Evolutionary conservation across 2,797 vertebrate species (phyloP).

Genomic region (Sebastes glaucus): DNA sequence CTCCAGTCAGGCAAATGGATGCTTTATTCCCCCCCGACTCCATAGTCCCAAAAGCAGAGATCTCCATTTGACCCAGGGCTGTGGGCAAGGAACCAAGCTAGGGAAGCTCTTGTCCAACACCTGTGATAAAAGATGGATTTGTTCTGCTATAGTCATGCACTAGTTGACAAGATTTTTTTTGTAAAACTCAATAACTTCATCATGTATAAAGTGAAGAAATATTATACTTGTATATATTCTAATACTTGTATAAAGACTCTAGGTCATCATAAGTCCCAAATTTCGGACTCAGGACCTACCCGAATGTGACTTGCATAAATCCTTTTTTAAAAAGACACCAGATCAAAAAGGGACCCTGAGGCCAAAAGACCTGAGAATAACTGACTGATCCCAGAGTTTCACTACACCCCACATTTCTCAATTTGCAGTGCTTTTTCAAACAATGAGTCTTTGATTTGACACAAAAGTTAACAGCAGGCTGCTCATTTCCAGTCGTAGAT

Average conservation of each 20-base stretch:
- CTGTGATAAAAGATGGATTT: slow-evolving; percentile 18
- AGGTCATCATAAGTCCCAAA: not conserved
- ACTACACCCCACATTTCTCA: not conserved
- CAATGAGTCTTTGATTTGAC: not conserved
- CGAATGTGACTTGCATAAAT: not conserved
- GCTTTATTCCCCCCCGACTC: slow-evolving; percentile 50
- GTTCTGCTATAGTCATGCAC: not conserved
- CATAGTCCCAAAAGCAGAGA: slow-evolving; percentile 30
- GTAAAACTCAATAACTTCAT: not conserved
- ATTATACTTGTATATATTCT: not conserved
- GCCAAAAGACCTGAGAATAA: not conserved
- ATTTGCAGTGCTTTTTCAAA: not conserved
- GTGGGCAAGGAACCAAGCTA: slow-evolving; percentile 10
- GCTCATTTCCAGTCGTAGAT: not conserved
- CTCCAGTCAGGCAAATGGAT: slow-evolving; percentile 65
- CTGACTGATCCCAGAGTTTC: not conserved
- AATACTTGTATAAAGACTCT: not conserved
- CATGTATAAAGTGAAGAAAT: not conserved
- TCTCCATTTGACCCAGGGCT: slow-evolving; percentile 47
- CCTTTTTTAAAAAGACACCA: not conserved
- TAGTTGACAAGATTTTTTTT: not conserved
- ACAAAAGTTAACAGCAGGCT: not conserved
- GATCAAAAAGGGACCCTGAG: not conserved
- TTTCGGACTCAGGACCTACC: not conserved
- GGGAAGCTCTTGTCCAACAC: slow-evolving; percentile 2